Percentiles rank a stretch among this genome's conserved stretches.
phyloP scores from a whole-genome alignment of 2,888 invertebrate species.

The Dexiosoma caninum region DNA sequence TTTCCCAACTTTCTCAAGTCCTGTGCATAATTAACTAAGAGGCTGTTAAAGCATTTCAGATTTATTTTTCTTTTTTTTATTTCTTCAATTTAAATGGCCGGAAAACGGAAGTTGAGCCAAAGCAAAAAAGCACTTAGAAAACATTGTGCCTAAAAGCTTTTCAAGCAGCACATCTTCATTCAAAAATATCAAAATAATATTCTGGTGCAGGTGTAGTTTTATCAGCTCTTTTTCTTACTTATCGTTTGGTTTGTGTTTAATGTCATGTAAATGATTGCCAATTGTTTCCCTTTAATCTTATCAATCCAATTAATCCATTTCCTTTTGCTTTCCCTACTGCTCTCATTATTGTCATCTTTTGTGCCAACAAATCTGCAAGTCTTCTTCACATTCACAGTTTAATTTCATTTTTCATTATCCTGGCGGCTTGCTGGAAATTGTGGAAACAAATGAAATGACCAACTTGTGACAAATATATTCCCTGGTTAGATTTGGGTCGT shows the following conservation, averaged over 20 bases:
- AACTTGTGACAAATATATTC: constrained; percentile 74
- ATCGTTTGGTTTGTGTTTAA: constrained; percentile 58
- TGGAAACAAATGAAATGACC: constrained; percentile 21
- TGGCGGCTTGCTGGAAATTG: constrained; percentile 1
- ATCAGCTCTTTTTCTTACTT: background rate
- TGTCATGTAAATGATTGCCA: constrained; percentile 70
- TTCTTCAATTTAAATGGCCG: constrained; percentile 56
- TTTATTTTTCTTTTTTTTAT: too few relatives aligned
- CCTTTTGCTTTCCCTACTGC: constrained; percentile 6
- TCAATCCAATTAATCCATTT: constrained; percentile 74
- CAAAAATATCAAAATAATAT: background rate
- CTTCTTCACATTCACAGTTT: too few relatives aligned
- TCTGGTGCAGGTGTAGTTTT: background rate
- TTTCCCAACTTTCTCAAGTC: constrained; percentile 17
- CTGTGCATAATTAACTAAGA: constrained; percentile 37
- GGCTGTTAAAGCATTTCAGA: constrained; percentile 6
- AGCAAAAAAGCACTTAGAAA: constrained; percentile 17
- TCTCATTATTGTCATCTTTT: constrained; percentile 4
- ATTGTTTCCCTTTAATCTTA: constrained; percentile 74
- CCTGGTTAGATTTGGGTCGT: constrained; percentile 43
- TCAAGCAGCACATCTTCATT: too few relatives aligned
- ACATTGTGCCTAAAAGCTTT: constrained; percentile 22
- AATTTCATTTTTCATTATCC: constrained; percentile 18
- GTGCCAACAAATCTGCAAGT: constrained; percentile 51
- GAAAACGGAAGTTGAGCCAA: constrained; percentile 52